A percentile compares a stretch with the other conserved stretches of the same genome.
Conservation (phyloP, 2,797 vertebrate genomes). For the Semaprochilodus insignis region DNA sequence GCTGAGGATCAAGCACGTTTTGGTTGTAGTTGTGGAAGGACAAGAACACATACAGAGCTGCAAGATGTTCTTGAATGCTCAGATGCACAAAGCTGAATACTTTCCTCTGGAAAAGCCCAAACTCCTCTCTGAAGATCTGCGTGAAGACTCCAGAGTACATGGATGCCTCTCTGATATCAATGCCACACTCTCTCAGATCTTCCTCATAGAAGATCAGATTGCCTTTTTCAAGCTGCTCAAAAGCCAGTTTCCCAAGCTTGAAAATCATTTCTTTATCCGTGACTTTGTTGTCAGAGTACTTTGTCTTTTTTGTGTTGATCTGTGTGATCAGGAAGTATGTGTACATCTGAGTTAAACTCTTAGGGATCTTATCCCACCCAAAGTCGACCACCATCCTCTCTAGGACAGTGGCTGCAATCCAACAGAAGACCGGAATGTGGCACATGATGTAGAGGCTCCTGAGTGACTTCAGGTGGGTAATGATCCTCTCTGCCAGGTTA, state of each 20-base stretch:
- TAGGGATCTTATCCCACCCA: neutral
- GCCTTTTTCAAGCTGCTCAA: conserved; percentile 23
- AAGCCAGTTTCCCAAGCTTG: conserved; percentile 35
- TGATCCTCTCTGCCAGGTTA: conserved; percentile 11
- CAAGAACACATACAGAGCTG: conserved; percentile 42
- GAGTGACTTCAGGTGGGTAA: conserved; percentile 32
- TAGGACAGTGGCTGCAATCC: conserved; percentile 31
- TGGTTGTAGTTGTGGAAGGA: conserved; percentile 2
- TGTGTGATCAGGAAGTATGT: conserved; percentile 20
- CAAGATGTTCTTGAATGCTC: conserved; percentile 50
- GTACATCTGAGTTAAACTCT: conserved; percentile 25
- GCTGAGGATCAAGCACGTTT: conserved; percentile 8
- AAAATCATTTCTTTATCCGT: conserved; percentile 16
- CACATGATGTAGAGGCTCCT: conserved; percentile 36
- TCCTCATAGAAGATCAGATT: conserved; percentile 47
- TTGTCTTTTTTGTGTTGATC: neutral
- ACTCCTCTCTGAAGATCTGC: conserved; percentile 49
- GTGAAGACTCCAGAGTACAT: conserved; percentile 46
- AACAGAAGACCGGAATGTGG: conserved; percentile 35
- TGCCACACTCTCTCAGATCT: conserved; percentile 41
- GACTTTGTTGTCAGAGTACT: neutral
- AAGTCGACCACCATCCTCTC: neutral
- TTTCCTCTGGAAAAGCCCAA: conserved; percentile 13
- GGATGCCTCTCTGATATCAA: conserved; percentile 33
- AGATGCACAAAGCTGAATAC: conserved; percentile 50